A percentile compares a stretch with the other conserved stretches of the same genome.
Evolutionary conservation across 2,888 invertebrate species (phyloP).

Genomic region (Cheilosia impressa): DNA sequence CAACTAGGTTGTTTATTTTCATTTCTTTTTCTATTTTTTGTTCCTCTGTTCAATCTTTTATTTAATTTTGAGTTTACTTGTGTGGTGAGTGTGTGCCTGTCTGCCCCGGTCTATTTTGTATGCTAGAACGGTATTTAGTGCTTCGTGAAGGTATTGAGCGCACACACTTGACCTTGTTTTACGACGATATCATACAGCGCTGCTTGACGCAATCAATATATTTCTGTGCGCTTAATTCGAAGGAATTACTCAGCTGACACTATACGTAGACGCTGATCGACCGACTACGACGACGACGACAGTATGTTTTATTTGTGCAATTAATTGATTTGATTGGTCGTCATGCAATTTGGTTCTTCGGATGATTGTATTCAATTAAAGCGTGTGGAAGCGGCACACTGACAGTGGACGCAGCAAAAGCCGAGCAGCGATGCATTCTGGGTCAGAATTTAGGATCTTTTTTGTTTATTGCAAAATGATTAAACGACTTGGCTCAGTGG

Average conservation of each 20-base stretch:
- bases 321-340: conserved; percentile 71
- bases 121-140: conserved; percentile 64
- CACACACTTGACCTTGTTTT: conserved; percentile 72
- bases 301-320: conserved; percentile 51
- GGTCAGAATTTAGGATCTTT: conserved; percentile 12
- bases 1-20: conserved; percentile 30
- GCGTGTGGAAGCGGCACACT: conserved; percentile 6
- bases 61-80: conserved; percentile 60
- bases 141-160: conserved; percentile 70
- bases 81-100: conserved; percentile 11
- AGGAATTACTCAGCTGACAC: conserved; percentile 38
- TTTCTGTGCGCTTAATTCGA: conserved; percentile 54
- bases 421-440: conserved; percentile 37
- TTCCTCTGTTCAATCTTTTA: conserved; percentile 27
- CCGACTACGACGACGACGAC: neutral
- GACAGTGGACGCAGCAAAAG: conserved; percentile 22
- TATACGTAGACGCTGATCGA: neutral
- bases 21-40: conserved; percentile 5
- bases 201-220: conserved; percentile 73
- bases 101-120: conserved; percentile 67
- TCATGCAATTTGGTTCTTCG: conserved; percentile 62
- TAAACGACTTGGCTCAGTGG: conserved; percentile 45
- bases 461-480: conserved; percentile 1
- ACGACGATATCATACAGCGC: conserved; percentile 36
- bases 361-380: conserved; percentile 49